These are phyloP conservation scores for Drosophila persimilis DNA, from an alignment of 1,140 invertebrate species.

Conservation along the genomic window DNA sequence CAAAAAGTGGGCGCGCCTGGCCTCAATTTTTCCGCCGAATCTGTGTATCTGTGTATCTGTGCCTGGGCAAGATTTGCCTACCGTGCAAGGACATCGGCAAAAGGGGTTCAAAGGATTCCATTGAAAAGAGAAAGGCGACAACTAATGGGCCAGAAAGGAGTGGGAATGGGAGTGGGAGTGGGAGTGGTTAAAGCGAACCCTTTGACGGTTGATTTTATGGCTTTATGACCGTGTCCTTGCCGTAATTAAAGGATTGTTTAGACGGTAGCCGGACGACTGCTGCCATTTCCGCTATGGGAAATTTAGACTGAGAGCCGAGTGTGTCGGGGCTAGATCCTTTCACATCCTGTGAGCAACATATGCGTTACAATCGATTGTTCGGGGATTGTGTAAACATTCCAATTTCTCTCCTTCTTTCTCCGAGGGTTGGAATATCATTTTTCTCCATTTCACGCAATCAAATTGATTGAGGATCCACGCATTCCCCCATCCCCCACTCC, in stretches of 20 bases:
- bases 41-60: slow-evolving; percentile 22
- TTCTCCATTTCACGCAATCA: slow-evolving; percentile 76
- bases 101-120: slow-evolving; percentile 31
- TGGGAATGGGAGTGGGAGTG: neutral
- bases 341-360: slow-evolving; percentile 62
- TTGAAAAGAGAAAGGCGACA: slow-evolving; percentile 46
- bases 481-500: slow-evolving; percentile 27
- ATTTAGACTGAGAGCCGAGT: slow-evolving; percentile 6
- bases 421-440: slow-evolving; percentile 61
- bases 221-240: slow-evolving; percentile 73
- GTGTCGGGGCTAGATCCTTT: slow-evolving; percentile 18
- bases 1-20: slow-evolving; percentile 21
- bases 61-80: slow-evolving; percentile 56
- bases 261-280: slow-evolving; percentile 35
- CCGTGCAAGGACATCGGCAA: slow-evolving; percentile 57
- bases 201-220: slow-evolving; percentile 70
- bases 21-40: slow-evolving; percentile 49
- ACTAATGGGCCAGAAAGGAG: slow-evolving; percentile 37
- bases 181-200: slow-evolving; percentile 34
- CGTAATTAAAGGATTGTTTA: slow-evolving; percentile 63
- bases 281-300: slow-evolving; percentile 51
- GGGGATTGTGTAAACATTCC: slow-evolving; percentile 56
- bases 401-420: slow-evolving; percentile 30
- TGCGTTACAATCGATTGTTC: slow-evolving; percentile 47
- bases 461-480: slow-evolving; percentile 52